These are phyloP conservation scores for Cossypha caffra DNA, from an alignment of 2,797 vertebrate genomes.

Conservation along the genomic window DNA sequence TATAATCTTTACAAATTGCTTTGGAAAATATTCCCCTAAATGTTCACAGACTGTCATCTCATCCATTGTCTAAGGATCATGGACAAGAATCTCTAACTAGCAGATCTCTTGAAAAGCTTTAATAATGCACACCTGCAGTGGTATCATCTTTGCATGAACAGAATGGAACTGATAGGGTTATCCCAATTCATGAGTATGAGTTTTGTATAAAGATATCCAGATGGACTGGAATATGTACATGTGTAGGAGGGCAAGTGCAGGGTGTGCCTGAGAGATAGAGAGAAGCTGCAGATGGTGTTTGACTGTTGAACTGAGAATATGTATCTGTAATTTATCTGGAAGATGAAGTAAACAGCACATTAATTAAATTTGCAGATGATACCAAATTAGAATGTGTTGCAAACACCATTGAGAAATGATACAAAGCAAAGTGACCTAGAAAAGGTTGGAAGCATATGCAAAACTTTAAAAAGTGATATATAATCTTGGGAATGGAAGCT, in stretches of 20 bases:
- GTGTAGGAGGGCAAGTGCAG: constrained; percentile 21
- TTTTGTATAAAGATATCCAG: constrained; percentile 40
- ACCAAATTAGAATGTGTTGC: constrained; percentile 40
- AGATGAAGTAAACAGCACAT: constrained; percentile 65
- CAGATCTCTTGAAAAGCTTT: background rate
- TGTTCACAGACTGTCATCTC: background rate
- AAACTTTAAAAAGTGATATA: background rate
- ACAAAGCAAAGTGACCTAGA: constrained; percentile 58
- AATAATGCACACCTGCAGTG: background rate
- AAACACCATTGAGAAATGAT: constrained; percentile 35
- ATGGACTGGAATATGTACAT: constrained; percentile 28
- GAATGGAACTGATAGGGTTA: constrained; percentile 1
- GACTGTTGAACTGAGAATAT: constrained; percentile 69
- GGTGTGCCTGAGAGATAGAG: constrained; percentile 19
- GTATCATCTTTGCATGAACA: background rate
- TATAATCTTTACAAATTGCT: background rate
- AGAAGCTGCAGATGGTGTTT: constrained; percentile 60
- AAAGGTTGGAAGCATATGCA: background rate
- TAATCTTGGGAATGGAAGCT: background rate
- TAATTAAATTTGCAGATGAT: constrained; percentile 70
- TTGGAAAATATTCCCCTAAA: background rate
- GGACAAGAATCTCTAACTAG: background rate
- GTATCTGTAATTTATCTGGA: constrained; percentile 67
- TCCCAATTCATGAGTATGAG: background rate
- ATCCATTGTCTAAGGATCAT: background rate